Percentiles rank a stretch among this genome's conserved stretches.
phyloP scores from a whole-genome alignment of 2,797 vertebrate species.

The Microchirus variegatus region DNA sequence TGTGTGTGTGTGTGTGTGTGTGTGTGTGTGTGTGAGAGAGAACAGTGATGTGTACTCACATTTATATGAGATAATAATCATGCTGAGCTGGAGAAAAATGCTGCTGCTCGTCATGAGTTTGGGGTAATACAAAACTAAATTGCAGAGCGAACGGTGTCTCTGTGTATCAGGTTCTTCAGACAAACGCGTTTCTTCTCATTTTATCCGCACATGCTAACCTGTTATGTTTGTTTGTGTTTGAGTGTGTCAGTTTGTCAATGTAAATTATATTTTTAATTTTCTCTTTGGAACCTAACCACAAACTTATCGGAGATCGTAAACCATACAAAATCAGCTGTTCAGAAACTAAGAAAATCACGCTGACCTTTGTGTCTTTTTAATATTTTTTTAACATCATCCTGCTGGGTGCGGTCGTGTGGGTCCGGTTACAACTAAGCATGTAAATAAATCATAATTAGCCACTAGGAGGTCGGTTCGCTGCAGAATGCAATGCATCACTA shows the following conservation, averaged over 20 bases:
- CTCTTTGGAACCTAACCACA: constrained; percentile 17
- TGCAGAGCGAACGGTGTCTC: neutral
- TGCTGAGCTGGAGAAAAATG: neutral
- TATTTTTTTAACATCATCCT: constrained; percentile 14
- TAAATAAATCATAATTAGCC: constrained; percentile 24
- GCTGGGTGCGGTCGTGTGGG: constrained; percentile 1
- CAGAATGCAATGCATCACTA: constrained; percentile 21
- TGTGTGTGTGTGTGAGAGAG: constrained; percentile 12
- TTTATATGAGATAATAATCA: constrained; percentile 15
- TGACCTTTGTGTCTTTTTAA: constrained; percentile 24
- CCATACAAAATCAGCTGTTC: constrained; percentile 2
- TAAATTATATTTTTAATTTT: constrained; percentile 47
- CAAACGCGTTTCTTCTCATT: constrained; percentile 20
- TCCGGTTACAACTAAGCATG: neutral
- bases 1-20: constrained; percentile 15
- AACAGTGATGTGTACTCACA: constrained; percentile 15
- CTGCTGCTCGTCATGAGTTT: no score
- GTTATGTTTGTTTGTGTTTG: constrained; percentile 24
- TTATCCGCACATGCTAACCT: constrained; percentile 17
- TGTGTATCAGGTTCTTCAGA: constrained; percentile 3
- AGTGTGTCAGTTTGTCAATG: constrained; percentile 13
- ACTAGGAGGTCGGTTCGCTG: constrained; percentile 16
- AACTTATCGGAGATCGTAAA: neutral
- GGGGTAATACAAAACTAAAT: no score
- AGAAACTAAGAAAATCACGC: constrained; percentile 2